A percentile compares a stretch with the other conserved stretches of the same genome.
phyloP scores from a whole-genome alignment of 2,797 vertebrate genomes.

The Anguilla pacifica region DNA sequence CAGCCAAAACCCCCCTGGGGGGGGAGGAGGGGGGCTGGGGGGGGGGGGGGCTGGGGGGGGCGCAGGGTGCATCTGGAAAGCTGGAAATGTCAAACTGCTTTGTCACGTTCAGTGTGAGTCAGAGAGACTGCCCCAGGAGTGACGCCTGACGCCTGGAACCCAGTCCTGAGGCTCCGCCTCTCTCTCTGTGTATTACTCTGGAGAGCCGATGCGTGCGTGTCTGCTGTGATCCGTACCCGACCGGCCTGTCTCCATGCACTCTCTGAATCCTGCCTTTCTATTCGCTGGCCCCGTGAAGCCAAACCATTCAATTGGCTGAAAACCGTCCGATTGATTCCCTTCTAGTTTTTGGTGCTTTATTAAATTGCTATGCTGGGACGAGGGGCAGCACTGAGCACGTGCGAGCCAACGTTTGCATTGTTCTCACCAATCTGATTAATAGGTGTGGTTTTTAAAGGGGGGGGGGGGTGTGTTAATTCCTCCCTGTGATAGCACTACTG shows the following conservation, averaged over 20 bases:
- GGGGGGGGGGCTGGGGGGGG: constrained; percentile 18
- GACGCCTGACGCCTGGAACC: constrained; percentile 20
- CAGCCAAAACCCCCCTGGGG: constrained; percentile 65
- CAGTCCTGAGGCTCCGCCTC: constrained; percentile 25
- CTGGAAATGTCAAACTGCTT: constrained; percentile 80
- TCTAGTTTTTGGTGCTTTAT: neutral
- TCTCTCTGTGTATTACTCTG: constrained; percentile 22
- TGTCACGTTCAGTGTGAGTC: constrained; percentile 70
- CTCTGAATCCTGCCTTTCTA: constrained; percentile 12
- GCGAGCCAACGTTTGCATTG: neutral
- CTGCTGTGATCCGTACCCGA: neutral
- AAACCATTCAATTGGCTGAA: neutral
- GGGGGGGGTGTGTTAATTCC: neutral
- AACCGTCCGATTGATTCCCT: neutral
- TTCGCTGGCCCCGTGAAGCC: neutral
- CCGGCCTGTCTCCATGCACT: constrained; percentile 11
- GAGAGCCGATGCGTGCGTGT: neutral
- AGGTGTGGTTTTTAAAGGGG: neutral
- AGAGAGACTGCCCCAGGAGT: constrained; percentile 48
- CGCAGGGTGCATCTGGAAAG: constrained; percentile 57
- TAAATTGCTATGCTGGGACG: neutral
- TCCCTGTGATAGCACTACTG: neutral
- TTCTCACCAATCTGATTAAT: neutral
- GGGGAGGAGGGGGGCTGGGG: constrained; percentile 30
- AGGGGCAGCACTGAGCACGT: neutral